Percentiles rank a stretch among this genome's conserved stretches.
phyloP scores from a whole-genome alignment of 2,888 invertebrate species.

The Harmothoe impar region DNA sequence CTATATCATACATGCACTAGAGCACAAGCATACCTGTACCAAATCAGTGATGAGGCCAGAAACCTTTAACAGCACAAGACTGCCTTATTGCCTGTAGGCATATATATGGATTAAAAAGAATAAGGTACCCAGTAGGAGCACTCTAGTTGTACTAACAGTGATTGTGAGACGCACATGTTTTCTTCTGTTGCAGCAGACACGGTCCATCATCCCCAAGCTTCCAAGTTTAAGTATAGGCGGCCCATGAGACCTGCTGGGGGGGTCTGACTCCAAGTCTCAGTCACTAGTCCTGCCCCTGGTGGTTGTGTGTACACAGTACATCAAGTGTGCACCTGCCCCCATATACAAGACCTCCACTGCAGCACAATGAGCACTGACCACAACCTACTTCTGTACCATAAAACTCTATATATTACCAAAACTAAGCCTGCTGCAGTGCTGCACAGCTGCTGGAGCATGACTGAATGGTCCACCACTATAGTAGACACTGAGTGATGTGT shows the following conservation, averaged over 20 bases:
- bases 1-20: neutral
- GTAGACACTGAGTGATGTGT: constrained; percentile 54
- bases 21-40: constrained; percentile 1
- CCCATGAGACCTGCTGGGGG: constrained; percentile 69
- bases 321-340: constrained; percentile 8
- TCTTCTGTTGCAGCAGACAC: constrained; percentile 73
- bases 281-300: constrained; percentile 41
- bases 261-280: constrained; percentile 12
- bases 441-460: constrained; percentile 40
- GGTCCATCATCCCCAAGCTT: constrained; percentile 81
- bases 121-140: neutral
- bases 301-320: neutral
- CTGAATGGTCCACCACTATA: constrained; percentile 40
- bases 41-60: constrained; percentile 4
- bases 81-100: neutral
- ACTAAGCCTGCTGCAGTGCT: neutral
- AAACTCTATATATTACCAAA: neutral
- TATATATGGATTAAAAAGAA: neutral
- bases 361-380: constrained; percentile 39
- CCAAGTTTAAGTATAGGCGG: constrained; percentile 81
- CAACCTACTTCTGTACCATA: neutral
- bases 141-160: constrained; percentile 42
- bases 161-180: constrained; percentile 61
- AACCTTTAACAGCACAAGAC: neutral
- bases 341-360: constrained; percentile 16